Base-by-base conservation (phyloP, 2,113 vertebrate species). In the Anser brachyrhynchus region DNA sequence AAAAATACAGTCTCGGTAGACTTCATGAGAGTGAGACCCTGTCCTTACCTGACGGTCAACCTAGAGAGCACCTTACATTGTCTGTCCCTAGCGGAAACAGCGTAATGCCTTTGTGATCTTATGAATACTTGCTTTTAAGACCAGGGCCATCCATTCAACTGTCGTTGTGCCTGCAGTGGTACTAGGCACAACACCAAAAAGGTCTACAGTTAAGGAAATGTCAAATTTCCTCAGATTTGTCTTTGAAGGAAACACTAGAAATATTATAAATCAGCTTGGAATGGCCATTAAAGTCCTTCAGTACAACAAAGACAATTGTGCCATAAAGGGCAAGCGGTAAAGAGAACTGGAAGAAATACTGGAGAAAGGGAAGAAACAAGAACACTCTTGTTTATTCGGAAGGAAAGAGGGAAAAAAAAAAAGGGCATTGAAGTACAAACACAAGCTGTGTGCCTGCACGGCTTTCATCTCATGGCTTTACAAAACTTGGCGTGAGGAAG, bases 291-390 rank as follows among this genome's bases (percentile, higher is more conserved):
- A 57, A 11, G 61, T 19, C 67, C 59, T 66, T 64, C 31, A 78
- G 58, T 18, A 39, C 65, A 66, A 84, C 22, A 66, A 67, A 85
- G 28, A 29, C 35, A 64, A 80, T 51, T 93, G 70, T 93, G 66
- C 28, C 39, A 1, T n/a, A 91, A 93, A 95, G 96, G 87, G 73
- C 79, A 89, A 93, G 25, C 1, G 71, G 61, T 70, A 22, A 84
- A 57, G 21, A n/a, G 49, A 72, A 54, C 0, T 3, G 81, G 65
- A 87, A 78, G 77, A 59, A 33, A 12, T 39, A 64, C 35, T 35
- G 51, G 61, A 93, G 59, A 92, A 77, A 82, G 41, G 86, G 54
- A 66, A 70, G 67, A 31, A 87, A 96, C 76, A 94, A 88, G 64
- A 28, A 0, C 26, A 4, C 71, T 31, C 61, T 69, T 74, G 46